Conservation (phyloP, 53 echinoderm and acorn worm genomes). For the Actinopyga echinites region DNA sequence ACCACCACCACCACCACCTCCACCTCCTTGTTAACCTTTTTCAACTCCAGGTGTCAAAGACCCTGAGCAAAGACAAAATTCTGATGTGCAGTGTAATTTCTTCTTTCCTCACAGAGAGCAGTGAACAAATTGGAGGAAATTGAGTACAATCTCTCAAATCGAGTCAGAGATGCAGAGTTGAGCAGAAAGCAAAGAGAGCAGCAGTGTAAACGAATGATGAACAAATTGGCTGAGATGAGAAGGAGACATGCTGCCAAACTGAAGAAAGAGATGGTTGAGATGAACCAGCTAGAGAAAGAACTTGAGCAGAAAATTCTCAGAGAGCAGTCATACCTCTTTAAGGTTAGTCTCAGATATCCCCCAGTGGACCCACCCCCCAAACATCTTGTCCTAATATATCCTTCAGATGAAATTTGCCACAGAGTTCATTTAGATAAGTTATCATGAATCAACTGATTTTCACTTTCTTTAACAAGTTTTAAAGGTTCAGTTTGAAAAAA, state of each 20-base stretch:
- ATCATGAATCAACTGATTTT: no score
- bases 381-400: neutral
- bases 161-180: slow-evolving; percentile 79
- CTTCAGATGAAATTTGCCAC: no score
- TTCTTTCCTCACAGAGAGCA: slow-evolving; percentile 51
- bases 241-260: slow-evolving; percentile 72
- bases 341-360: slow-evolving; percentile 50
- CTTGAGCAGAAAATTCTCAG: slow-evolving; percentile 84
- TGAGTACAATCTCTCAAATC: slow-evolving; percentile 86
- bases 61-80: no score
- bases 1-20: no score
- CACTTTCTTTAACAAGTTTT: no score
- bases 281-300: slow-evolving; percentile 66
- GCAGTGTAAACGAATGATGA: slow-evolving; percentile 58
- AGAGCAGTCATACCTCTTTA: slow-evolving; percentile 83
- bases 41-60: no score
- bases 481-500: no score
- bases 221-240: slow-evolving; percentile 75
- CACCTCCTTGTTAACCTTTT: no score
- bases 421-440: no score
- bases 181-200: slow-evolving; percentile 84
- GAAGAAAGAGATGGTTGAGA: slow-evolving; percentile 79
- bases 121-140: slow-evolving; percentile 90
- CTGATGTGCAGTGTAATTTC: neutral
- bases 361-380: neutral